phyloP scores from a whole-genome alignment of 2,113 vertebrate species.

The Hymenochirus boettgeri region DNA sequence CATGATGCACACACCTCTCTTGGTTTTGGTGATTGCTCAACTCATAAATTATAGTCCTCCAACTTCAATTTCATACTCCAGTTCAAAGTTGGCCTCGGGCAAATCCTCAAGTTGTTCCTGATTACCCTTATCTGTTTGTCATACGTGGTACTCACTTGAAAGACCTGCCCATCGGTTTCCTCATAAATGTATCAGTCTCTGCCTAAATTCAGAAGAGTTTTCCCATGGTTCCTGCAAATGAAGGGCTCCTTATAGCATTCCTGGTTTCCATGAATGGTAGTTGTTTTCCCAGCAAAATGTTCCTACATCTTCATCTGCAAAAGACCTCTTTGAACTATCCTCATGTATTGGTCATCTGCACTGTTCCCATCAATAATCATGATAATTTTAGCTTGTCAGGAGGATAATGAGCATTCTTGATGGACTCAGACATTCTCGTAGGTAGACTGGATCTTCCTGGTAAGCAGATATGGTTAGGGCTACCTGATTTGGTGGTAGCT shows the following conservation, averaged over 20 bases:
- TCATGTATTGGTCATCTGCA: constrained; percentile 79
- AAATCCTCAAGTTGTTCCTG: constrained; percentile 1
- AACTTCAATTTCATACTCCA: constrained; percentile 54
- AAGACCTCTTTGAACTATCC: constrained; percentile 82
- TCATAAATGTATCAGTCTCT: too few relatives aligned
- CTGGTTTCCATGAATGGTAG: constrained; percentile 63
- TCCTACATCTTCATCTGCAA: constrained; percentile 69
- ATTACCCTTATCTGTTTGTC: constrained; percentile 12
- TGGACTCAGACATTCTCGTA: constrained; percentile 77
- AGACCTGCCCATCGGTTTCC: background rate
- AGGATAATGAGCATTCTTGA: constrained; percentile 71
- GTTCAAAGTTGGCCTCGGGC: constrained; percentile 6
- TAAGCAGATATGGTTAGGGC: constrained; percentile 83
- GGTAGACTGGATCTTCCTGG: constrained; percentile 79
- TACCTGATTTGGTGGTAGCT: constrained; percentile 67
- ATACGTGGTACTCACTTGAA: background rate
- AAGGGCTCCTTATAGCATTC: background rate
- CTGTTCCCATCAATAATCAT: constrained; percentile 86
- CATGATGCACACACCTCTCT: constrained; percentile 81
- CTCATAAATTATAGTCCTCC: constrained; percentile 64
- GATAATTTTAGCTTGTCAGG: constrained; percentile 68
- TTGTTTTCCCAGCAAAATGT: constrained; percentile 80
- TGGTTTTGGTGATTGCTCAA: constrained; percentile 74
- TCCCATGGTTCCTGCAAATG: background rate
- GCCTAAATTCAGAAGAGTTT: background rate